Evolutionary conservation across 2,797 vertebrate species (phyloP).

Genomic region (Scarus forsteni): DNA sequence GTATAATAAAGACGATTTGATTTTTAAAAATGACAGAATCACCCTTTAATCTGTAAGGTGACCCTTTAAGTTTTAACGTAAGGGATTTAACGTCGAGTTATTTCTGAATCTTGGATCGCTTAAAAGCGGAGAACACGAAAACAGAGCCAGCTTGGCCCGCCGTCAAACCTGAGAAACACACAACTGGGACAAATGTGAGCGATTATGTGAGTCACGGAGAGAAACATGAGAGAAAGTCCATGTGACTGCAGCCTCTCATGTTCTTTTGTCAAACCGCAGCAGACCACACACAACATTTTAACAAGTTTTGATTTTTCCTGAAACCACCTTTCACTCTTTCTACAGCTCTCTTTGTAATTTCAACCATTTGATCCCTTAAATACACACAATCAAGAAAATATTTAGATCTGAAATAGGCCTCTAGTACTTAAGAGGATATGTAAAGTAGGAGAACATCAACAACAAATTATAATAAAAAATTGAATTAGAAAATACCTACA

Average conservation of each 20-base stretch:
- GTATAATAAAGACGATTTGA: too few species aligned
- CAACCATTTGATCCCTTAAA: too few species aligned
- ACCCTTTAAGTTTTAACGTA: neutral
- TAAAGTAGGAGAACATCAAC: too few species aligned
- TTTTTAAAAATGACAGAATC: neutral
- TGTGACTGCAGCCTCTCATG: neutral
- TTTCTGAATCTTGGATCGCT: slow-evolving; percentile 1
- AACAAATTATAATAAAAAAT: too few species aligned
- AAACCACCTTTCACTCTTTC: too few species aligned
- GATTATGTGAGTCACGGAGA: neutral
- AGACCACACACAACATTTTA: neutral
- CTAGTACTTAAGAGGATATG: too few species aligned
- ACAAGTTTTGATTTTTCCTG: too few species aligned
- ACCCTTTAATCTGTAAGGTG: neutral
- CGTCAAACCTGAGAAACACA: slow-evolving; percentile 4
- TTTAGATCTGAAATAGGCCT: too few species aligned
- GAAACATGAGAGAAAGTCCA: neutral
- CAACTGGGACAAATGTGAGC: neutral
- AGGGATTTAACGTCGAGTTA: neutral
- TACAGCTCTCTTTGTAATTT: too few species aligned
- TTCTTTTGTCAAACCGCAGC: neutral
- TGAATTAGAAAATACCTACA: too few species aligned
- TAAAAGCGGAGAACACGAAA: neutral
- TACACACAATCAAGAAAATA: too few species aligned
- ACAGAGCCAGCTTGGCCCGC: neutral